phyloP scores from a whole-genome alignment of 1,140 invertebrate species.

The Euschistus heros region DNA sequence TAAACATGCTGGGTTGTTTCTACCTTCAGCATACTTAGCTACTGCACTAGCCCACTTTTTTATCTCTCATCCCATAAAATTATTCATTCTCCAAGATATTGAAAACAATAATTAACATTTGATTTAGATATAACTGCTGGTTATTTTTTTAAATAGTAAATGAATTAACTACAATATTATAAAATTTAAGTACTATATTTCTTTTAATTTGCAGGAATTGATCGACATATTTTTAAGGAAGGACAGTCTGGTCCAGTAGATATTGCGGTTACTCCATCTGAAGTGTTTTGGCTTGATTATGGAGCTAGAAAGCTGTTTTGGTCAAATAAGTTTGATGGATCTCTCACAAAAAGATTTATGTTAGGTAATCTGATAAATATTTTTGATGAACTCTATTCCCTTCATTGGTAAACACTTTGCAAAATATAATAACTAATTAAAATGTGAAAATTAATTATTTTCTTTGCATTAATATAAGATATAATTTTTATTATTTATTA shows the following conservation, averaged over 20 bases:
- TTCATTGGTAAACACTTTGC: neutral
- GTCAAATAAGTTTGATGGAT: slow-evolving; percentile 39
- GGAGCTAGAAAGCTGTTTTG: slow-evolving; percentile 44
- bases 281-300: slow-evolving; percentile 42
- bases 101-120: too few relatives aligned
- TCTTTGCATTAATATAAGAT: too few relatives aligned
- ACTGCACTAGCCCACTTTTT: too few relatives aligned
- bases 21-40: too few relatives aligned
- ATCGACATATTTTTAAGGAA: slow-evolving; percentile 24
- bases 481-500: neutral
- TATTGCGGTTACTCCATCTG: slow-evolving; percentile 27
- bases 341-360: neutral
- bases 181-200: neutral
- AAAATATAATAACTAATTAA: neutral
- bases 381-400: slow-evolving; percentile 1
- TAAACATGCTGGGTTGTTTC: too few relatives aligned
- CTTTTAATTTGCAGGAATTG: slow-evolving; percentile 19
- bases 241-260: slow-evolving; percentile 29
- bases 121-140: too few relatives aligned
- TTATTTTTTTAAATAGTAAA: too few relatives aligned
- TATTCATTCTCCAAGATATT: too few relatives aligned
- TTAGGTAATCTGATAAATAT: slow-evolving; percentile 7
- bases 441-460: neutral
- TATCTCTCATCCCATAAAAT: too few relatives aligned
- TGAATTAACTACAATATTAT: neutral